phyloP scores from a whole-genome alignment of 1,140 invertebrate genomes.

The Nebria ingens region DNA sequence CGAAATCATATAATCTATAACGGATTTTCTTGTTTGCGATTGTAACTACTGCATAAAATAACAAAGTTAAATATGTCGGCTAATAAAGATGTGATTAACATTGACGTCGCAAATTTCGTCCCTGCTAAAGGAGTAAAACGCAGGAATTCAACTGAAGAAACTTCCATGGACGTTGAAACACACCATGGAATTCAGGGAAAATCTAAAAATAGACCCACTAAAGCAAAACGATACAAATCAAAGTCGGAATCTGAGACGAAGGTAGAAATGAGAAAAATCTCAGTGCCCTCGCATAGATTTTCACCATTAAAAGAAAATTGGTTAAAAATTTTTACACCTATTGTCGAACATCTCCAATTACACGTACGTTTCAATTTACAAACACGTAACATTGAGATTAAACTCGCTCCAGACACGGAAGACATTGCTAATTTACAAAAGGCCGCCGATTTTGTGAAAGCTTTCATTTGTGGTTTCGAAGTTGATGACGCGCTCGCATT shows the following conservation, averaged over 20 bases:
- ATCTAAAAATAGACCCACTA: slow-evolving; percentile 33
- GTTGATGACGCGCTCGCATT: slow-evolving; percentile 94
- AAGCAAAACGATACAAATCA: slow-evolving; percentile 42
- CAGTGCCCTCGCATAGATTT: slow-evolving; percentile 62
- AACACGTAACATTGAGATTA: slow-evolving; percentile 81
- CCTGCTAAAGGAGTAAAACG: slow-evolving; percentile 42
- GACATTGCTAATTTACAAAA: slow-evolving; percentile 91
- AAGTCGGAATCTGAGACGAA: slow-evolving; percentile 43
- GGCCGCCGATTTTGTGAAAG: slow-evolving; percentile 95
- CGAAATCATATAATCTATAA: too few relatives aligned
- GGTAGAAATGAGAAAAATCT: slow-evolving; percentile 49
- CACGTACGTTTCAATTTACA: slow-evolving; percentile 94
- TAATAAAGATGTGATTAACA: slow-evolving; percentile 33
- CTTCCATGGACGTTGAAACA: slow-evolving; percentile 50
- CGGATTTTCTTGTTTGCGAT: too few relatives aligned
- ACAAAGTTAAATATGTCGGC: not conserved
- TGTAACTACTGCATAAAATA: too few relatives aligned
- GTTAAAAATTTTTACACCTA: slow-evolving; percentile 92
- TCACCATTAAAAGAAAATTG: slow-evolving; percentile 92
- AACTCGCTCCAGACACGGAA: slow-evolving; percentile 61
- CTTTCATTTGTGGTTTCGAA: slow-evolving; percentile 94
- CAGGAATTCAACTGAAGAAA: slow-evolving; percentile 36
- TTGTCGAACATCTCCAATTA: slow-evolving; percentile 90
- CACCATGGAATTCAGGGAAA: slow-evolving; percentile 53
- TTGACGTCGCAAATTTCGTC: slow-evolving; percentile 44